Percentiles rank a stretch among this genome's conserved stretches.
phyloP scores from a whole-genome alignment of 2,113 vertebrate species.

The Ammodytes dubius region DNA sequence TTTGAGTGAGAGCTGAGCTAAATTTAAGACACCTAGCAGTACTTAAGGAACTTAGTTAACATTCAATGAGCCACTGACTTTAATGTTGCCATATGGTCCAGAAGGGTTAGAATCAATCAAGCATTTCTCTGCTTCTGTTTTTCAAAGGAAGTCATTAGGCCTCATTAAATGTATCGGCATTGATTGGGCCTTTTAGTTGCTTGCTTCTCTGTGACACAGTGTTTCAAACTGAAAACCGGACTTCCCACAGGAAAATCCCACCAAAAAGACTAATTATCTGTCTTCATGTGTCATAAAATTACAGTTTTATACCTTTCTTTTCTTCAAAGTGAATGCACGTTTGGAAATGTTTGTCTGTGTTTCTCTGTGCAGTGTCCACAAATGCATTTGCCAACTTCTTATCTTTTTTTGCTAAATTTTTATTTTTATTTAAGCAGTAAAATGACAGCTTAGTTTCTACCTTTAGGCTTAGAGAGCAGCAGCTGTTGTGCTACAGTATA shows the following conservation, averaged over 20 bases:
- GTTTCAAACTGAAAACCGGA: constrained; percentile 1
- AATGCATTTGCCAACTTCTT: not conserved
- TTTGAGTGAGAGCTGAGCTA: not conserved
- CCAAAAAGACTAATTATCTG: not conserved
- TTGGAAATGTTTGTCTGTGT: not conserved
- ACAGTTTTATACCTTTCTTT: not conserved
- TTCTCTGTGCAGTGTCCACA: not conserved
- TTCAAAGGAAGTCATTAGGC: constrained; percentile 27
- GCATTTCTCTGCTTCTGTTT: constrained; percentile 1
- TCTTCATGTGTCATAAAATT: not conserved
- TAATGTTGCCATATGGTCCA: constrained; percentile 18
- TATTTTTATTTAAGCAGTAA: not conserved
- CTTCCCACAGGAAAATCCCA: not conserved
- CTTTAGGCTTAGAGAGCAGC: not conserved
- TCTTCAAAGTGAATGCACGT: not conserved
- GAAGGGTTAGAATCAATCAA: constrained; percentile 35
- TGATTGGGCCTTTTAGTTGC: constrained; percentile 6
- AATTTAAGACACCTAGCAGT: constrained; percentile 12
- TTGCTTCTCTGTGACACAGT: not conserved
- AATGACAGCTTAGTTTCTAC: not conserved
- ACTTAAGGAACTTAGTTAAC: constrained; percentile 36
- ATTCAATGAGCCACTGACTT: constrained; percentile 29
- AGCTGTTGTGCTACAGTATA: not conserved
- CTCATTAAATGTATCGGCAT: constrained; percentile 9
- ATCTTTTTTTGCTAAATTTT: not conserved